A percentile compares a stretch with the other conserved stretches of the same genome.
Conservation (phyloP, 1,140 invertebrate species). For the Phocides pigmalion region DNA sequence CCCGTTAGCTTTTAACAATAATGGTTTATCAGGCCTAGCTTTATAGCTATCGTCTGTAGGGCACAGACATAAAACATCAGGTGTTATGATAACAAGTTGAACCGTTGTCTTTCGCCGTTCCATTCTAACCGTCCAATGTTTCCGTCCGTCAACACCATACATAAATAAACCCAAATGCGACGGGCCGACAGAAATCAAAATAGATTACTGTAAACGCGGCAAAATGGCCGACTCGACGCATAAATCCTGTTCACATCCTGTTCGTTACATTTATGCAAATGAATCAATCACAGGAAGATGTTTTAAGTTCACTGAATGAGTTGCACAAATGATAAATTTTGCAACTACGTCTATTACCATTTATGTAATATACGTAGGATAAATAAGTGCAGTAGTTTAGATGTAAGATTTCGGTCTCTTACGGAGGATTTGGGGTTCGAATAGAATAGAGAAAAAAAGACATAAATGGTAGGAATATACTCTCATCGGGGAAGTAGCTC, state of each 20-base stretch:
- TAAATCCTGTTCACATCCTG: constrained; percentile 20
- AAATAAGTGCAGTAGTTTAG: no score
- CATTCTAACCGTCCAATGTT: constrained; percentile 15
- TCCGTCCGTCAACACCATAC: constrained; percentile 13
- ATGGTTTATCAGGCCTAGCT: background rate
- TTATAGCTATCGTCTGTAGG: background rate
- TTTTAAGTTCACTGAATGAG: background rate
- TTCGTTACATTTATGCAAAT: constrained; percentile 25
- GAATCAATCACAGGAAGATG: constrained; percentile 11
- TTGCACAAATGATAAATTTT: constrained; percentile 12
- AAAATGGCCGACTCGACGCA: constrained; percentile 22
- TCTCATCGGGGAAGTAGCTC: no score
- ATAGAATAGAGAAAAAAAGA: no score
- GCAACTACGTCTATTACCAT: background rate
- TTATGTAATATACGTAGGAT: background rate
- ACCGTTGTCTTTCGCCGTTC: constrained; percentile 2
- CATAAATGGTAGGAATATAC: no score
- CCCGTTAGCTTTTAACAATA: background rate
- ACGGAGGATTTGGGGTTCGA: no score
- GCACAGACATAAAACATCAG: constrained; percentile 1
- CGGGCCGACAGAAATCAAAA: constrained; percentile 21
- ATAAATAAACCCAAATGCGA: constrained; percentile 31
- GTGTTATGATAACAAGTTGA: constrained; percentile 2
- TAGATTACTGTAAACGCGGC: constrained; percentile 22
- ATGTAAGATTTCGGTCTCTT: no score